Evolutionary conservation across 2,888 invertebrate species (phyloP).

Genomic region (Diplazon laetatorius): DNA sequence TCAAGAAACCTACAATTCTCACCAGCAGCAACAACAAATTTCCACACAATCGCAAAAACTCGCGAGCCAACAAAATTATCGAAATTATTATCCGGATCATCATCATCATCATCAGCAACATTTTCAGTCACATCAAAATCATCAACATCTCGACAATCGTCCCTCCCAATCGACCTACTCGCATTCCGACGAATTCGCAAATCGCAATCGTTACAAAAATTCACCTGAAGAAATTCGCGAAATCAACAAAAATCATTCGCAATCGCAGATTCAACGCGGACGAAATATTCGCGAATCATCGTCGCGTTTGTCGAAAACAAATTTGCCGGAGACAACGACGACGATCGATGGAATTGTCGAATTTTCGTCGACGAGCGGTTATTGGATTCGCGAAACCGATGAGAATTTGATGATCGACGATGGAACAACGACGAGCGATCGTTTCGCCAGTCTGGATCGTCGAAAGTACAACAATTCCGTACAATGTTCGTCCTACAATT

Average conservation of each 20-base stretch:
- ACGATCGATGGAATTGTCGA: slow-evolving; percentile 25
- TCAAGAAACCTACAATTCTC: slow-evolving; percentile 54
- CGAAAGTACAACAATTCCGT: slow-evolving; percentile 83
- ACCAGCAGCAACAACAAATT: slow-evolving; percentile 70
- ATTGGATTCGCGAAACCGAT: slow-evolving; percentile 78
- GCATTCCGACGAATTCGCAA: slow-evolving; percentile 46
- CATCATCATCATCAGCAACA: slow-evolving; percentile 25
- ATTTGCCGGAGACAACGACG: too few species aligned
- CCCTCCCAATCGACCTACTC: slow-evolving; percentile 38
- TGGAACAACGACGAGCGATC: slow-evolving; percentile 76
- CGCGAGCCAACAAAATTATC: slow-evolving; percentile 39
- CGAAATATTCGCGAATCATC: slow-evolving; percentile 42
- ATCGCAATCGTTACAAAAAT: slow-evolving; percentile 53
- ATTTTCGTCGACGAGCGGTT: slow-evolving; percentile 71
- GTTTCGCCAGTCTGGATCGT: slow-evolving; percentile 86
- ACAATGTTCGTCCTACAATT: slow-evolving; percentile 66
- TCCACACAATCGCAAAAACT: slow-evolving; percentile 16
- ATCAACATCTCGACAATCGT: slow-evolving; percentile 49
- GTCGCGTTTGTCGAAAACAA: slow-evolving; percentile 48
- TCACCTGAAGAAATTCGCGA: slow-evolving; percentile 37
- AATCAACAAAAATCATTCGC: slow-evolving; percentile 20
- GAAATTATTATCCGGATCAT: slow-evolving; percentile 45
- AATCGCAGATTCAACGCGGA: slow-evolving; percentile 26
- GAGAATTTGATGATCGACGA: slow-evolving; percentile 80
- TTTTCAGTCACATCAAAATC: slow-evolving; percentile 15